Evolutionary conservation across 1,140 invertebrate species (phyloP).

Genomic region (Drosophila orosa): DNA sequence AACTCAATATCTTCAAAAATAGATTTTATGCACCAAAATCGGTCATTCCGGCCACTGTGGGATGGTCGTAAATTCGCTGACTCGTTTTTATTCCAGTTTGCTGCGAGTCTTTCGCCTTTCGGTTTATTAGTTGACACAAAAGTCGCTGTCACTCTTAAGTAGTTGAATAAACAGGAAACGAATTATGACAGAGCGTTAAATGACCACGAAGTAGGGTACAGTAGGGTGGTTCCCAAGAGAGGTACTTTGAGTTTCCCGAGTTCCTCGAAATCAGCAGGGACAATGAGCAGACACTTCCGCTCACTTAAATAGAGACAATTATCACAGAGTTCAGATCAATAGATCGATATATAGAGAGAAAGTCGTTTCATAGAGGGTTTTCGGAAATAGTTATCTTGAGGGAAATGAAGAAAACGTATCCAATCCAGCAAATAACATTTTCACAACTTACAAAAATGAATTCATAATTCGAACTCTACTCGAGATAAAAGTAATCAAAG

Average conservation of each 20-base stretch:
- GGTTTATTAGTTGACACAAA: slow-evolving; percentile 63
- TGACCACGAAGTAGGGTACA: slow-evolving; percentile 50
- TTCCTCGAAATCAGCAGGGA: slow-evolving; percentile 12
- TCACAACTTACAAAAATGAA: too few relatives aligned
- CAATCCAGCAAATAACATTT: too few relatives aligned
- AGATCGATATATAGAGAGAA: slow-evolving; percentile 22
- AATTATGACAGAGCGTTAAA: slow-evolving; percentile 59
- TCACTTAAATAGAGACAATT: slow-evolving; percentile 44
- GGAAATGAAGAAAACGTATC: too few relatives aligned
- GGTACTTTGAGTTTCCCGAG: slow-evolving; percentile 4
- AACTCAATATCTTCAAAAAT: too few relatives aligned
- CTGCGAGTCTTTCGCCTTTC: slow-evolving; percentile 38
- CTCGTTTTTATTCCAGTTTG: slow-evolving; percentile 50
- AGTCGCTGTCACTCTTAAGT: slow-evolving; percentile 54
- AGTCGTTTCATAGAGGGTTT: background rate
- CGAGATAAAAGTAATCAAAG: too few relatives aligned
- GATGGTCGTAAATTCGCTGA: slow-evolving; percentile 58
- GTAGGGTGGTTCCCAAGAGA: slow-evolving; percentile 15
- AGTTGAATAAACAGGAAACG: slow-evolving; percentile 52
- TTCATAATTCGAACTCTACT: too few relatives aligned
- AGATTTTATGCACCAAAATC: too few relatives aligned
- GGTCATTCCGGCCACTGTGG: too few relatives aligned
- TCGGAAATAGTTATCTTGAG: too few relatives aligned
- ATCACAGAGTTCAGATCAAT: slow-evolving; percentile 10
- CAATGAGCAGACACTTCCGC: slow-evolving; percentile 36